Evolutionary conservation across 2,888 invertebrate genomes (phyloP).

Genomic region (Cremastinae sp.): DNA sequence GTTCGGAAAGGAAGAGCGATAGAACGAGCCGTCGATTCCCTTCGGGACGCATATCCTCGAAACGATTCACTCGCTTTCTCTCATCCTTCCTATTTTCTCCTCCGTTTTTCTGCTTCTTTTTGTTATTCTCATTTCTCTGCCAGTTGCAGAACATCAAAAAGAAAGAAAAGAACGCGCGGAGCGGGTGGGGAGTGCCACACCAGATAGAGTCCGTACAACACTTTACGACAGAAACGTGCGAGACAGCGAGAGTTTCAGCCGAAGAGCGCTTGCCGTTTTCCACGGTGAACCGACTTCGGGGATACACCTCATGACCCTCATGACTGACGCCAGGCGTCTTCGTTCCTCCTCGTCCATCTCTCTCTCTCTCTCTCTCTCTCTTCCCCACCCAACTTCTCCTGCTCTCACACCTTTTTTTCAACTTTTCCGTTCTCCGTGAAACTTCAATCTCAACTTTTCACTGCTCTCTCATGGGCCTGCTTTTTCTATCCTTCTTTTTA

Average conservation of each 20-base stretch:
- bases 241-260: neutral
- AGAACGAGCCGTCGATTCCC: conserved; percentile 54
- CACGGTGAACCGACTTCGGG: conserved; percentile 44
- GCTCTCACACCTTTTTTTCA: conserved; percentile 52
- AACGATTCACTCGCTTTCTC: conserved; percentile 47
- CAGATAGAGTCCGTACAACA: conserved; percentile 40
- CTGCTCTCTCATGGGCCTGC: conserved; percentile 47
- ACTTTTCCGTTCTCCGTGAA: conserved; percentile 72
- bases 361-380: conserved; percentile 55
- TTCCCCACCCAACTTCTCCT: neutral
- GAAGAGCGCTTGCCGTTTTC: conserved; percentile 33
- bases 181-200: neutral
- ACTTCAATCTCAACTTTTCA: conserved; percentile 75
- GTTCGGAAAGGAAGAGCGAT: conserved; percentile 34
- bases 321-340: conserved; percentile 48
- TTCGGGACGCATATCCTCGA: conserved; percentile 42
- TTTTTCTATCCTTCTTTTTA: conserved; percentile 4
- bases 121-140: conserved; percentile 56
- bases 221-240: conserved; percentile 33
- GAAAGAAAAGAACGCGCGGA: conserved; percentile 34
- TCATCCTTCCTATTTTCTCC: conserved; percentile 14
- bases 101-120: conserved; percentile 13
- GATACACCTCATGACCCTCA: conserved; percentile 49
- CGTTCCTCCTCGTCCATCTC: conserved; percentile 41
- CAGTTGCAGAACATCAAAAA: conserved; percentile 44